A percentile compares a stretch with the other conserved stretches of the same genome.
Conservation (phyloP, 2,888 invertebrate species). For the Theretra japonica region DNA sequence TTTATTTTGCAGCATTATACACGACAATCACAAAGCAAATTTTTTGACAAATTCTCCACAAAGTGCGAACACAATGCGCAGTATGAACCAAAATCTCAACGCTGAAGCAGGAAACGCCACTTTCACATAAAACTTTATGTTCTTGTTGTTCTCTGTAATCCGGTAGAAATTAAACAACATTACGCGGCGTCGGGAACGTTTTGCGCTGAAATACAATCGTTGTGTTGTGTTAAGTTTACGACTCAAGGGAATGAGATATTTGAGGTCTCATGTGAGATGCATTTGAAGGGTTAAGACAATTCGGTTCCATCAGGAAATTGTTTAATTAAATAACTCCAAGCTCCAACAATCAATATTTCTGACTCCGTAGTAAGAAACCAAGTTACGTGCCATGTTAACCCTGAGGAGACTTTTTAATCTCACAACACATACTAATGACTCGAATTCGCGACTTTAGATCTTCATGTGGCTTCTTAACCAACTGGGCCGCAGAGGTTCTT, state of each 20-base stretch:
- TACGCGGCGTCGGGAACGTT: conserved; percentile 13
- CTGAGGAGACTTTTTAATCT: no score
- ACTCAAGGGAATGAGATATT: conserved; percentile 9
- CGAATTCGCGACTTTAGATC: no score
- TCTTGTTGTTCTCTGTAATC: conserved; percentile 9
- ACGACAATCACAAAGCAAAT: neutral
- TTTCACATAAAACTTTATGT: conserved; percentile 3
- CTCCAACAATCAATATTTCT: neutral
- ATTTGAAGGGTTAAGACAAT: neutral
- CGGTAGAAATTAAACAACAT: conserved; percentile 17
- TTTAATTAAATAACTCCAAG: neutral
- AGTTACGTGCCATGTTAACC: no score
- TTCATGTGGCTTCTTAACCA: no score
- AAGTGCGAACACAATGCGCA: neutral
- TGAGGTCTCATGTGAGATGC: neutral
- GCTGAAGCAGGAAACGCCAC: conserved; percentile 5
- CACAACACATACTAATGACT: no score
- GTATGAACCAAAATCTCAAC: conserved; percentile 13
- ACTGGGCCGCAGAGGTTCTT: no score
- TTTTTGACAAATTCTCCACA: neutral
- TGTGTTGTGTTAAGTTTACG: conserved; percentile 15
- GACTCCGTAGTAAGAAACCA: no score
- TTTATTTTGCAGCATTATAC: neutral
- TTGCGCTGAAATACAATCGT: conserved; percentile 5
- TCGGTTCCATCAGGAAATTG: neutral